These are phyloP conservation scores for Eulithis prunata DNA, from an alignment of 2,888 invertebrate species.

Conservation along the genomic window DNA sequence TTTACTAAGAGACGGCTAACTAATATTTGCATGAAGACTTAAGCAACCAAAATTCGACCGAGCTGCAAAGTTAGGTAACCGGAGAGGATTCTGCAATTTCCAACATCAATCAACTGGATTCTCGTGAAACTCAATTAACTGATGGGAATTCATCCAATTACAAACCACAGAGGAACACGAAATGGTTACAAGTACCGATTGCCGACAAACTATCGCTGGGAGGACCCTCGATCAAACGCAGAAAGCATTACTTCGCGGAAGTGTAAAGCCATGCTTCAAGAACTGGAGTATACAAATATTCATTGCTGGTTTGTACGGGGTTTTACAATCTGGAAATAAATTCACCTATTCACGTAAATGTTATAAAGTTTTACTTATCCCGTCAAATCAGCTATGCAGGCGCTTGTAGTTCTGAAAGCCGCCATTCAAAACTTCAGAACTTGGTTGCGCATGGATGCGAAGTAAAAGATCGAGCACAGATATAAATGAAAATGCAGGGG, in stretches of 20 bases:
- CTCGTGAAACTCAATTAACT: slow-evolving; percentile 44
- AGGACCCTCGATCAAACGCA: slow-evolving; percentile 39
- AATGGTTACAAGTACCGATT: slow-evolving; percentile 42
- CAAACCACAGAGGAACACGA: slow-evolving; percentile 40
- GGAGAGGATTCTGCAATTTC: slow-evolving; percentile 38
- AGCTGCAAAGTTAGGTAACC: slow-evolving; percentile 30
- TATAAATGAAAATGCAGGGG: too few relatives aligned
- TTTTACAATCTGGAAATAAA: too few relatives aligned
- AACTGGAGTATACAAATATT: neutral
- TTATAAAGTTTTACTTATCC: too few relatives aligned
- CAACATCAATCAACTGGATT: slow-evolving; percentile 42
- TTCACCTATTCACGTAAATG: too few relatives aligned
- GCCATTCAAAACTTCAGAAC: too few relatives aligned
- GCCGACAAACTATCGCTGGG: slow-evolving; percentile 29
- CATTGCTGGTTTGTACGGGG: too few relatives aligned
- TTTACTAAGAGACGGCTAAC: slow-evolving; percentile 16
- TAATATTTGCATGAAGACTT: slow-evolving; percentile 24
- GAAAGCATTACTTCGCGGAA: slow-evolving; percentile 5
- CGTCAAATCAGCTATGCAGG: too few relatives aligned
- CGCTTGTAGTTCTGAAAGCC: too few relatives aligned
- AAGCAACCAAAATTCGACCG: slow-evolving; percentile 20
- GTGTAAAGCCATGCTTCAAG: slow-evolving; percentile 1
- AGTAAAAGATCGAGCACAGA: too few relatives aligned
- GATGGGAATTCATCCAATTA: slow-evolving; percentile 44
- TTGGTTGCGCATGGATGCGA: too few relatives aligned